Conservation (phyloP, 2,888 invertebrate species). For the Pyrochroa serraticornis region DNA sequence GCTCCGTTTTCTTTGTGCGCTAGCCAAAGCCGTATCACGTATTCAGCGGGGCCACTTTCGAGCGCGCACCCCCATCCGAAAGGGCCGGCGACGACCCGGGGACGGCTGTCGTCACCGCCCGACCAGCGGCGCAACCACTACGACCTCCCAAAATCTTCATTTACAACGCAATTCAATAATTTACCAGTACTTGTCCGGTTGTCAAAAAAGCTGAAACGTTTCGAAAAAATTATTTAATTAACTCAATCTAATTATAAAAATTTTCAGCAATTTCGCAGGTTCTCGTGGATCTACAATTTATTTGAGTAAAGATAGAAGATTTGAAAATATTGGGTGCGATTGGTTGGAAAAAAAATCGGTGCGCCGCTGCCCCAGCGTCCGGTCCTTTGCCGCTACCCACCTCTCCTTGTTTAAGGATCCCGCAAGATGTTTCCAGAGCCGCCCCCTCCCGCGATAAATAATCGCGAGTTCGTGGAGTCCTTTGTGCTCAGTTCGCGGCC, state of each 20-base stretch:
- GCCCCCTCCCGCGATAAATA: constrained; percentile 38
- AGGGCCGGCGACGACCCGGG: neutral
- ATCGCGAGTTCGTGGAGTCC: constrained; percentile 48
- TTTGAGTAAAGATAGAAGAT: no score
- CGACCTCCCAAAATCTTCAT: neutral
- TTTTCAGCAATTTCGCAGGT: no score
- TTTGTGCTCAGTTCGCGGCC: constrained; percentile 56
- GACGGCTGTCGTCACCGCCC: no score
- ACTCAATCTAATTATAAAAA: no score
- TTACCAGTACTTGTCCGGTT: neutral
- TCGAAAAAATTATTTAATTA: no score
- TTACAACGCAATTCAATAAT: no score
- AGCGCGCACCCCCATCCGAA: constrained; percentile 39
- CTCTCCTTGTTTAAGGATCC: constrained; percentile 42
- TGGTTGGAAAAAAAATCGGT: no score
- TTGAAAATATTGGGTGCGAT: no score
- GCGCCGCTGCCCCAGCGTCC: neutral
- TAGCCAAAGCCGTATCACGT: constrained; percentile 53
- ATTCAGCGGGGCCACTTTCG: constrained; percentile 52
- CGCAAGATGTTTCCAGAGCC: constrained; percentile 49
- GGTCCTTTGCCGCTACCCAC: constrained; percentile 32
- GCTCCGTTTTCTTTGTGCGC: constrained; percentile 56
- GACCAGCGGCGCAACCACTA: neutral
- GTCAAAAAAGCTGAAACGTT: neutral
- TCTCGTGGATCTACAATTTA: no score